A percentile compares a stretch with the other conserved stretches of the same genome.
Conservation (phyloP, 2,888 invertebrate species). For the Auanema freiburgensis region DNA sequence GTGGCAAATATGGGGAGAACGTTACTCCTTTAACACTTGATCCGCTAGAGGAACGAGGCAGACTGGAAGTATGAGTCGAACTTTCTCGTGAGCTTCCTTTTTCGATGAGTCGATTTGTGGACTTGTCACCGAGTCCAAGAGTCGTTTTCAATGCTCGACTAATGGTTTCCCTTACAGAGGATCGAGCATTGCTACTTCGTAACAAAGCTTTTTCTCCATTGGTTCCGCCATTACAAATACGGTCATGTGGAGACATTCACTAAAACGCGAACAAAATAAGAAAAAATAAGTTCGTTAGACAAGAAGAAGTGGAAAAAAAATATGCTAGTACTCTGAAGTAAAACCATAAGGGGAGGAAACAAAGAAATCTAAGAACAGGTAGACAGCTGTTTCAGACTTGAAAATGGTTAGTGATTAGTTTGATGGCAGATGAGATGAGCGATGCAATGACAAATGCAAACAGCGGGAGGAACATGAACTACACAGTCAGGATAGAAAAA, state of each 20-base stretch:
- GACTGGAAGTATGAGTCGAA: constrained; percentile 21
- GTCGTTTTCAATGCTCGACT: constrained; percentile 34
- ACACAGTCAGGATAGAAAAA: constrained; percentile 4
- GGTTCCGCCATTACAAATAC: constrained; percentile 34
- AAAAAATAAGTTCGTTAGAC: not conserved
- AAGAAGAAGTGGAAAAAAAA: constrained; percentile 1
- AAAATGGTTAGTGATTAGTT: not conserved
- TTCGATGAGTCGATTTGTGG: constrained; percentile 22
- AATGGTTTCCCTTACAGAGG: constrained; percentile 36
- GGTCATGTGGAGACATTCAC: constrained; percentile 17
- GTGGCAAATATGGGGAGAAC: constrained; percentile 32
- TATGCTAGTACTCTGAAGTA: constrained; percentile 8
- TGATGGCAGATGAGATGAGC: not conserved
- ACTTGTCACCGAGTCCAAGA: constrained; percentile 26
- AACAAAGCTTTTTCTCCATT: constrained; percentile 35
- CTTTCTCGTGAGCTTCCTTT: constrained; percentile 25
- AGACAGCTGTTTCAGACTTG: constrained; percentile 5
- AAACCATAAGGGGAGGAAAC: constrained; percentile 8
- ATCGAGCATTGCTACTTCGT: constrained; percentile 23
- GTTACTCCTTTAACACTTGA: constrained; percentile 1
- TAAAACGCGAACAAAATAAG: not conserved
- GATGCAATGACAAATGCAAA: not conserved
- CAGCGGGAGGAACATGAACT: not conserved
- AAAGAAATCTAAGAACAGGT: constrained; percentile 14
- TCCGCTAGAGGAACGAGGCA: constrained; percentile 12